Evolutionary conservation across 2,113 vertebrate genomes (phyloP).

Genomic region (Sterna hirundo): DNA sequence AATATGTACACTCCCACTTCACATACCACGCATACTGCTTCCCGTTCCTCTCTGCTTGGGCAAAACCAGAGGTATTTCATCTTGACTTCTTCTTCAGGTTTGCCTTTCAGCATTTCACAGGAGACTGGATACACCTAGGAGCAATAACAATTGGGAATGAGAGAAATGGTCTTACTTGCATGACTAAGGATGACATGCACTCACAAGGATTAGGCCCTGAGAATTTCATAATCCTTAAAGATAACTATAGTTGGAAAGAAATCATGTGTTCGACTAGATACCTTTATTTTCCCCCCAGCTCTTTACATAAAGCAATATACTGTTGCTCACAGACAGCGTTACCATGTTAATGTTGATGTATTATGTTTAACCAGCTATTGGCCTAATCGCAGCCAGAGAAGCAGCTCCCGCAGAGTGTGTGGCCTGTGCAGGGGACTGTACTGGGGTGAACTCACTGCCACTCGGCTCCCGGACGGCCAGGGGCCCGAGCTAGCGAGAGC

Average conservation of each 20-base stretch:
- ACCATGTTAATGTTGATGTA: fast-evolving
- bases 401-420: fast-evolving
- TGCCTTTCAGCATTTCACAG: background rate
- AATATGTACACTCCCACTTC: fast-evolving
- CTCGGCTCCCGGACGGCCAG: background rate
- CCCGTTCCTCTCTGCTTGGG: background rate
- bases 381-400: background rate
- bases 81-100: background rate
- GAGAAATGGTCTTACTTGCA: background rate
- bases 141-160: background rate
- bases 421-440: fast-evolving
- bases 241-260: background rate
- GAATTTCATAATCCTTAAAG: background rate
- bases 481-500: fast-evolving
- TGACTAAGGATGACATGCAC: background rate
- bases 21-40: background rate
- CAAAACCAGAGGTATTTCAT: background rate
- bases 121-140: background rate
- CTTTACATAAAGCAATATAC: background rate
- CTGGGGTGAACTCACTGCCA: fast-evolving
- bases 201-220: background rate
- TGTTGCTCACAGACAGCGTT: fast-evolving
- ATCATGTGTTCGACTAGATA: background rate
- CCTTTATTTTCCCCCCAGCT: background rate
- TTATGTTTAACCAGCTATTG: fast-evolving